phyloP scores from a whole-genome alignment of 2,113 vertebrate genomes.

The Probosciger aterrimus region DNA sequence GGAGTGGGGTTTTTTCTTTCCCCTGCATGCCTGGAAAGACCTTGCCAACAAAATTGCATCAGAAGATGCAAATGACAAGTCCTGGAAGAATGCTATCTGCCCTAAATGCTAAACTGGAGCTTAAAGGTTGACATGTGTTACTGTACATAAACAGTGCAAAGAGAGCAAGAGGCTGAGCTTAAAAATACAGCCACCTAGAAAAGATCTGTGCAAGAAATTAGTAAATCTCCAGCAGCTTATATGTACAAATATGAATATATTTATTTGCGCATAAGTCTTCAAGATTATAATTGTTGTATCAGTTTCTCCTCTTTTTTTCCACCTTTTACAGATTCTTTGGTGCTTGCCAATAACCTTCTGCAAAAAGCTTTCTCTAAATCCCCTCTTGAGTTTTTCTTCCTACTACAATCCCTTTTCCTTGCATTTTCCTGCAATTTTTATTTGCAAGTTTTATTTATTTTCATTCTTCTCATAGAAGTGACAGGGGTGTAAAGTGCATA shows the following conservation, averaged over 20 bases:
- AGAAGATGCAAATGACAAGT: neutral
- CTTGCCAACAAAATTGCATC: constrained; percentile 29
- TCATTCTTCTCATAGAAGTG: neutral
- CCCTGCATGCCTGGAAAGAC: neutral
- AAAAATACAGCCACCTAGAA: neutral
- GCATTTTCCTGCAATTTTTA: neutral
- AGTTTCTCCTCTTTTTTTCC: neutral
- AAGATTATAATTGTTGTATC: neutral
- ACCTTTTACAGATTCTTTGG: neutral
- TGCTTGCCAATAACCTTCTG: neutral
- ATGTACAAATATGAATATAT: neutral
- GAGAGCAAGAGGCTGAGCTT: neutral
- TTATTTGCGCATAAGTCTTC: neutral
- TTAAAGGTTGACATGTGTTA: neutral
- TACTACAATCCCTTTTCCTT: neutral
- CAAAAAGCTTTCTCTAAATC: neutral
- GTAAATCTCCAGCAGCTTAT: neutral
- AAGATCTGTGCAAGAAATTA: neutral
- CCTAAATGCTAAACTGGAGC: neutral
- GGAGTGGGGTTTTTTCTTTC: neutral
- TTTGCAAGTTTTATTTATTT: neutral
- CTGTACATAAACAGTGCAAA: neutral
- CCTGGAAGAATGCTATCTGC: neutral
- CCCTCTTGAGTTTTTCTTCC: neutral
- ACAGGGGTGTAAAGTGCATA: neutral